A percentile compares a stretch with the other conserved stretches of the same genome.
These are phyloP conservation scores for Tarsius wallacei DNA, from an alignment of 2,797 vertebrate species.

Conservation along the genomic window DNA sequence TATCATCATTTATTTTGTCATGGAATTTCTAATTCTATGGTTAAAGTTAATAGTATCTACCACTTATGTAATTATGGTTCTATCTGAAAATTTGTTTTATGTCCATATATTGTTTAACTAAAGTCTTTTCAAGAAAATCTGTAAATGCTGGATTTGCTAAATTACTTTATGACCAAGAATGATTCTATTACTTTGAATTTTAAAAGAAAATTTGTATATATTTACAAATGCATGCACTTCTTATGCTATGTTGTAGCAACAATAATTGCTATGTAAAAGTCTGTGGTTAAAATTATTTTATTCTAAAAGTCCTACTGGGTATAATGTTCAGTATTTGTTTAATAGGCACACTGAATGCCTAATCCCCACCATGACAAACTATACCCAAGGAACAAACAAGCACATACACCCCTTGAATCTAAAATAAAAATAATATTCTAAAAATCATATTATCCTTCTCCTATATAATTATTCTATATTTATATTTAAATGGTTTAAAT, in stretches of 20 bases:
- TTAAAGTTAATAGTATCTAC: not conserved
- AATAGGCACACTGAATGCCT: no score
- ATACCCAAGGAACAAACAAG: no score
- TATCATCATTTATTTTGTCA: not conserved
- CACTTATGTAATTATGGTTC: not conserved
- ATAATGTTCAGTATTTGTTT: no score
- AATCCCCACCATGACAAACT: no score
- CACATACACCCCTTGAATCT: no score
- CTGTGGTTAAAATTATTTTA: not conserved
- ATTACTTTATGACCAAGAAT: slow-evolving; percentile 20
- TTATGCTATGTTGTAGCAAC: not conserved
- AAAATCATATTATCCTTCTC: not conserved
- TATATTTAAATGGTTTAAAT: not conserved
- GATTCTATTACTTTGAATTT: not conserved
- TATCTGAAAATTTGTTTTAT: not conserved
- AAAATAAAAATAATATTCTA: no score
- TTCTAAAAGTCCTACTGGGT: not conserved
- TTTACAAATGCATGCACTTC: no score
- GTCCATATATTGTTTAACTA: not conserved
- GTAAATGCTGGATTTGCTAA: not conserved
- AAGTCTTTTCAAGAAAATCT: not conserved
- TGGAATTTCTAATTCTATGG: not conserved
- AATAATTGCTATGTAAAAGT: not conserved
- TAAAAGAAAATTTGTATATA: not conserved
- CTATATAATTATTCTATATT: not conserved